Conservation (phyloP, 2,113 vertebrate genomes). For the Hypanus sabinus region DNA sequence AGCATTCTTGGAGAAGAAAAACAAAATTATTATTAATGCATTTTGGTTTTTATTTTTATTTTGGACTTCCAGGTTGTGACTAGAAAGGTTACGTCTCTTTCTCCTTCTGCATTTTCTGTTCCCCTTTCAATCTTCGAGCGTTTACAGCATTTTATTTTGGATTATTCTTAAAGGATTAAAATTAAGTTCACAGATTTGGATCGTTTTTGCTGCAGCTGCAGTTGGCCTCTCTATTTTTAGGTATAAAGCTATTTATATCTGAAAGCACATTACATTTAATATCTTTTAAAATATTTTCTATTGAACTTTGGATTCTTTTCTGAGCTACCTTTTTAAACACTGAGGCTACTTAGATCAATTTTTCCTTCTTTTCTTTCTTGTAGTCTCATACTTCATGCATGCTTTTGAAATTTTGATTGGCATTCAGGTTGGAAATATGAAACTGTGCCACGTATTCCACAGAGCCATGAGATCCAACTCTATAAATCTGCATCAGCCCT, state of each 20-base stretch:
- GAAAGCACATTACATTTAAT: neutral
- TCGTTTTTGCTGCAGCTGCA: neutral
- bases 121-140: too few relatives aligned
- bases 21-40: too few relatives aligned
- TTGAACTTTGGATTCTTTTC: neutral
- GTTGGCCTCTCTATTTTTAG: neutral
- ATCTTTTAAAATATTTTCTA: conserved; percentile 1
- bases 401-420: neutral
- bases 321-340: neutral
- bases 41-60: too few relatives aligned
- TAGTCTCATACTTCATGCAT: neutral
- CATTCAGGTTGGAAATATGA: neutral
- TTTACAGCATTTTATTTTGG: too few relatives aligned
- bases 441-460: neutral
- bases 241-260: neutral
- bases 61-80: too few relatives aligned
- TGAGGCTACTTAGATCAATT: neutral
- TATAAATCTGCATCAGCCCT: neutral
- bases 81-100: too few relatives aligned
- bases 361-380: neutral
- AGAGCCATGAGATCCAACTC: neutral
- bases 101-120: too few relatives aligned
- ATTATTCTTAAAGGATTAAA: neutral
- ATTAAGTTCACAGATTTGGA: neutral
- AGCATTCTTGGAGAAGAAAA: neutral